Conservation (phyloP, 2,797 vertebrate genomes). For the Mus spretus region DNA sequence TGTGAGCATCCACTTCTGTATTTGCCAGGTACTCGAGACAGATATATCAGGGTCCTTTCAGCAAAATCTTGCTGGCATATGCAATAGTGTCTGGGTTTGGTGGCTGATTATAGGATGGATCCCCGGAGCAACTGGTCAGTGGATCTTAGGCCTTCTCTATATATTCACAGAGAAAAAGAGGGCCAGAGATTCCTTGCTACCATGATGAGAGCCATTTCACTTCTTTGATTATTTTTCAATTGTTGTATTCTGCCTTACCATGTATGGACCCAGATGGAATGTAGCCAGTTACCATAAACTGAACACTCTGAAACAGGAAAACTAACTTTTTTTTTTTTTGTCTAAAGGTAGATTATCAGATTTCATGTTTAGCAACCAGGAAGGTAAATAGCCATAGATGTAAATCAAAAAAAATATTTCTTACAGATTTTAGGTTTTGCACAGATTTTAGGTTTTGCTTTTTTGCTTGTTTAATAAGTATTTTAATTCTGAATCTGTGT, state of each 20-base stretch:
- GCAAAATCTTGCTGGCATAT: too few species aligned
- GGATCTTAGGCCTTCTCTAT: not conserved
- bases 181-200: too few species aligned
- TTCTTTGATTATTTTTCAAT: not conserved
- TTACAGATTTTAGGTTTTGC: not conserved
- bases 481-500: not conserved
- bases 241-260: not conserved
- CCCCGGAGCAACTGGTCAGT: not conserved
- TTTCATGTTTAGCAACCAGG: not conserved
- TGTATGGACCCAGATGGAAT: rapidly evolving
- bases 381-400: not conserved
- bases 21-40: too few species aligned
- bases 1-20: too few species aligned
- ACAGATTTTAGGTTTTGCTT: not conserved
- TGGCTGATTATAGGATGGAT: too few species aligned
- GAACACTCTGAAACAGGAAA: not conserved
- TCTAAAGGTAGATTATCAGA: not conserved
- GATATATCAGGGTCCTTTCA: too few species aligned
- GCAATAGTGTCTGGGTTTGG: too few species aligned
- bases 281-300: too few species aligned
- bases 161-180: not conserved
- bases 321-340: too few species aligned
- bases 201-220: not conserved
- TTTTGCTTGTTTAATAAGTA: not conserved
- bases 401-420: not conserved